Percentiles rank a stretch among this genome's conserved stretches.
These are phyloP conservation scores for Lepidochitona cinerea DNA, from an alignment of 2,888 invertebrate species.

Conservation along the genomic window DNA sequence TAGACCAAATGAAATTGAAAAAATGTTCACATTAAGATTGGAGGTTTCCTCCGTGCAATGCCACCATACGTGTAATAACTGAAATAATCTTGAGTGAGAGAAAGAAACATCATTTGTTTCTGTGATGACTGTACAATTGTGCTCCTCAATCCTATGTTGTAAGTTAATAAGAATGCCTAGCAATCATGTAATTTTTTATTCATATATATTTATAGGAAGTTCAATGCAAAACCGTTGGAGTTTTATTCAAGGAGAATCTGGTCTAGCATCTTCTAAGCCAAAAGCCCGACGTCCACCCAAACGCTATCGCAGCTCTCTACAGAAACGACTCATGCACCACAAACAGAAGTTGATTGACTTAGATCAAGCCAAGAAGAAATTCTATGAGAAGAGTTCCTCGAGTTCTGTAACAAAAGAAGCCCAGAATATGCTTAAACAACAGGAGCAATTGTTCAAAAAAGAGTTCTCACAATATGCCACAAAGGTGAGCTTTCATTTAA, in stretches of 20 bases:
- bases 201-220: no score
- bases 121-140: no score
- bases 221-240: slow-evolving; percentile 83
- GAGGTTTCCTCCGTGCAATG: no score
- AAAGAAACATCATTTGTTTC: no score
- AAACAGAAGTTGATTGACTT: slow-evolving; percentile 79
- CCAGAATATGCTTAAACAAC: slow-evolving; percentile 72
- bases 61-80: no score
- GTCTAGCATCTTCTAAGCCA: slow-evolving; percentile 67
- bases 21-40: no score
- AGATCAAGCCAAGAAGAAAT: slow-evolving; percentile 73
- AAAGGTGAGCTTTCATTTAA: slow-evolving; percentile 66
- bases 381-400: slow-evolving; percentile 30
- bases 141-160: no score
- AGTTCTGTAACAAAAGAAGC: slow-evolving; percentile 32
- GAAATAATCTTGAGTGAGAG: no score
- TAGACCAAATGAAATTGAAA: no score
- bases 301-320: slow-evolving; percentile 72
- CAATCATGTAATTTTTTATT: no score
- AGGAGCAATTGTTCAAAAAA: slow-evolving; percentile 76
- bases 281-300: slow-evolving; percentile 46
- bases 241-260: slow-evolving; percentile 87
- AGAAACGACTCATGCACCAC: slow-evolving; percentile 81
- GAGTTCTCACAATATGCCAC: slow-evolving; percentile 76
- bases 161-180: no score